Base-by-base conservation (phyloP, 2,113 vertebrate genomes). In the Setophaga petechia region DNA sequence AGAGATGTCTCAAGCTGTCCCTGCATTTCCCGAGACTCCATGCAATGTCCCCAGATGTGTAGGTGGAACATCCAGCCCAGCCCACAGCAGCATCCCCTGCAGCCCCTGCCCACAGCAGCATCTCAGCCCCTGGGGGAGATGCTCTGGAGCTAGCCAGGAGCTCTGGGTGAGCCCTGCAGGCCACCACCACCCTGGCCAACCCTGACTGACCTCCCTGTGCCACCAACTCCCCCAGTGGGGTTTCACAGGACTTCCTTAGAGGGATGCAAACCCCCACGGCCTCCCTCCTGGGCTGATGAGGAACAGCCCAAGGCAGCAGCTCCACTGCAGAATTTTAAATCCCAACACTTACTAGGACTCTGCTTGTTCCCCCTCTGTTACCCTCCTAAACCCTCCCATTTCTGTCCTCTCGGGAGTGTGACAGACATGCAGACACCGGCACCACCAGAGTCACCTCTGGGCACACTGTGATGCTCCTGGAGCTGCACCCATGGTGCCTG, bases 11-110 rank as follows among this genome's bases (percentile, higher is more conserved):
- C 61, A 31, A 79, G 67, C 25, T 86, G 2, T 8, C 24, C 21
- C 46, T 47, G 43, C 6, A 0, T 16, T 58, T 58, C 27, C 61
- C 49, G 12, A 2, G 21, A 24, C 49, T 72, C n/a, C 27, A 3
- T 16, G 20, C 46, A 6, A 6, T 10, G 51, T n/a, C 57, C 55
- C 31, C 43, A 6, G 39, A 28, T 22, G 12, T 33, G 41, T 57
- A 47, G 43, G 33, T 2, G 7, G n/a, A 61, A n/a, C 30, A 9
- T 1, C 16, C 1, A 3, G 72, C 41, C 47, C 1, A 0, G 28
- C n/a, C 72, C 76, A 6, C 0, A 5, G 52, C 79, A 85, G 30
- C 62, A 63, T 35, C 52, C 62, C 54, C 54, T 21, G 54, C 54
- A 55, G 19, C 52, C 30, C 30, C 54, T 21, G 54, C 54, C 30